Evolutionary conservation across 2,797 vertebrate genomes (phyloP), one percentile per base, ranked within the genome.

Genomic region (Parambassis ranga): DNA sequence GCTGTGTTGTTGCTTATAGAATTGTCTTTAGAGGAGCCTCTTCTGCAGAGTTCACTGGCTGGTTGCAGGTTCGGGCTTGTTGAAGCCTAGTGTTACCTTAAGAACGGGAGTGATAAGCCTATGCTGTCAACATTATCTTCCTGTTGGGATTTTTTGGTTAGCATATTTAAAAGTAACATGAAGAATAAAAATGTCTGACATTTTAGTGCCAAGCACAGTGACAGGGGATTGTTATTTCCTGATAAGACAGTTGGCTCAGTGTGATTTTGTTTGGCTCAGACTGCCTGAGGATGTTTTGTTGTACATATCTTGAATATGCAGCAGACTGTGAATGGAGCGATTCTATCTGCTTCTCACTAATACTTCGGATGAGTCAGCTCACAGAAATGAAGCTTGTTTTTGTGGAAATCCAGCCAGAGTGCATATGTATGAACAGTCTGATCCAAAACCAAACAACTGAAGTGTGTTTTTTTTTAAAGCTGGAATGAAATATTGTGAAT

Each of bases 241-340:
- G 62, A 51, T 57, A 60, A 46, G 16, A 4, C 32, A 19, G 30
- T 28, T 61, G 39, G 49, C 50, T 67, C 42, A 19, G 31, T 3
- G 16, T 10, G n/a, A 33, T 22, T 18, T 32, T 30, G 11, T 60
- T 66, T 74, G 61, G 33, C 59, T 59, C 41, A 49, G 15, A 32
- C 23, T n/a, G 26, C 14, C 68, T 50, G 48, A 49, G 41, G 37
- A 48, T 38, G 33, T 59, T 64, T 72, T 65, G 47, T 38, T 49
- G 53, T 50, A 11, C 47, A 56, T 14, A 56, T 65, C 42, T 71
- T 52, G 43, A 65, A 78, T 65, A 47, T 32, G 58, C 79, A 64
- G 69, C 74, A 83, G 62, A 77, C 67, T 78, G 68, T 67, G 73
- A 68, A 61, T 46, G 30, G 46, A 50, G 61, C 10, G 66, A 85